Base-by-base conservation (phyloP, 2,113 vertebrate genomes). In the Vulpes lagopus region DNA sequence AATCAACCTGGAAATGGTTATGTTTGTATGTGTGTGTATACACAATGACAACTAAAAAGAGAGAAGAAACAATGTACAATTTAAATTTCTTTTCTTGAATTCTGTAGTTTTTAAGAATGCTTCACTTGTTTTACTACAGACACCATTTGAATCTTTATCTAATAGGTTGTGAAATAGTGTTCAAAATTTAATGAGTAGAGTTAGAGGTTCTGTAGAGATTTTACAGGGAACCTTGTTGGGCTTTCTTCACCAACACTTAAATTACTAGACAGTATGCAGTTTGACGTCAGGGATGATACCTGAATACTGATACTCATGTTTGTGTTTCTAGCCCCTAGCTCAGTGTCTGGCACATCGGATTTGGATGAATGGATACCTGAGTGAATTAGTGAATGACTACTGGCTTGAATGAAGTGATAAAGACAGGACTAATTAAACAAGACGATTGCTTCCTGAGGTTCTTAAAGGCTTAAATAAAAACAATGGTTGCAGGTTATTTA, bases 41-140 rank as follows among this genome's bases (percentile, higher is more conserved):
- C n/a, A 43, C 20, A 76, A 27, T 76, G 49, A 55, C 22, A 76
- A 27, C 30, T 90, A 20, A 43, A 35, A 20, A 65, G 25, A 85
- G 53, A 25, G 53, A 91, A 43, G 53, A 85, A 81, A 25, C 7
- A 38, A 78, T n/a, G 20, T 43, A 25, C 3, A 32, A 73, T 64
- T 79, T 86, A 80, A n/a, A 71, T 43, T 84, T 96, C 8, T 93
- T 51, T 74, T 88, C 27, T 74, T 74, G n/a, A 92, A 65, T 79
- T 53, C 55, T 79, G 53, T 80, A 55, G 30, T 53, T 92, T 80
- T 80, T 81, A 81, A 88, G 83, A 81, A 27, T 73, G 55, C 35
- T 76, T n/a, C 22, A 55, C 30, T 73, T 43, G 65, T 57, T 82
- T 73, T 73, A 55, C 20, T 92, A 35, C 1, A 81, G 82, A 80